Evolutionary conservation across 2,113 vertebrate species (phyloP).

Genomic region (Girardinichthys multiradiatus): DNA sequence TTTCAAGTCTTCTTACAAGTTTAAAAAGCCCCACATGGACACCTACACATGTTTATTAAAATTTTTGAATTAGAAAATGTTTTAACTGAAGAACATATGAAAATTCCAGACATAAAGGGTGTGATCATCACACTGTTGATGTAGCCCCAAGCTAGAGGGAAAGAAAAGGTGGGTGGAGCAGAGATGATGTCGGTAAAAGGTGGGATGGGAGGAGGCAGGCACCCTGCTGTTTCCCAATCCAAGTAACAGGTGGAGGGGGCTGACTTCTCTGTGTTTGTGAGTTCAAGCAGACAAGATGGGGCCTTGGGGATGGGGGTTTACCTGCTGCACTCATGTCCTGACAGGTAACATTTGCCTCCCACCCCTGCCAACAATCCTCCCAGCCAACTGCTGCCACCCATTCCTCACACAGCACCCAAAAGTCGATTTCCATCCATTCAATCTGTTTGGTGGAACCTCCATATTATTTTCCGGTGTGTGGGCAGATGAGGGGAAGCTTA

Average conservation of each 20-base stretch:
- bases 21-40: background rate
- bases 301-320: slow-evolving; percentile 75
- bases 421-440: slow-evolving; percentile 54
- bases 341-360: slow-evolving; percentile 65
- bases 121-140: background rate
- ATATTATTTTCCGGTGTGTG: slow-evolving; percentile 34
- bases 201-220: slow-evolving; percentile 54
- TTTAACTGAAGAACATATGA: background rate
- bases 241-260: slow-evolving; percentile 73
- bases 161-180: slow-evolving; percentile 20
- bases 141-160: slow-evolving; percentile 31
- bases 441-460: slow-evolving; percentile 53
- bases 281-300: slow-evolving; percentile 47
- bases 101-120: background rate
- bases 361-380: slow-evolving; percentile 17
- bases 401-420: slow-evolving; percentile 24
- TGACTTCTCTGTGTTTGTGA: slow-evolving; percentile 35
- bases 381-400: slow-evolving; percentile 39
- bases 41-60: background rate
- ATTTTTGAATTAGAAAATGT: background rate
- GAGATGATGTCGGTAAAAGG: slow-evolving; percentile 21
- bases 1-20: background rate
- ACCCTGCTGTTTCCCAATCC: slow-evolving; percentile 67
- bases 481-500: slow-evolving; percentile 63
- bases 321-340: slow-evolving; percentile 78